Conservation (phyloP, 2,113 vertebrate species). For the Hepsetus odoe region DNA sequence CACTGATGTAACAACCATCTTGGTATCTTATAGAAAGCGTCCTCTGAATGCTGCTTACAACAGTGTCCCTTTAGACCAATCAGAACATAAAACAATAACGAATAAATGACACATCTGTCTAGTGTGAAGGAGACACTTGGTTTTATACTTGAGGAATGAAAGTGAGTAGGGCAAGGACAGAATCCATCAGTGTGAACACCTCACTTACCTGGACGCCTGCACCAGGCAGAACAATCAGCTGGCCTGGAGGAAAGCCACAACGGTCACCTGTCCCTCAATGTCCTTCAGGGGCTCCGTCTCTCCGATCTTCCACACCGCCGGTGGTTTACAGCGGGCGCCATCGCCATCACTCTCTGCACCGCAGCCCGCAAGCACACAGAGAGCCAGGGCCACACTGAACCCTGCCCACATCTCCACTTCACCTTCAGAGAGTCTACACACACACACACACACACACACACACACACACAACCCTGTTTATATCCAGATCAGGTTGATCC, state of each 20-base stretch:
- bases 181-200: too few species aligned
- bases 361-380: constrained; percentile 86
- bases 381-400: constrained; percentile 84
- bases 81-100: too few species aligned
- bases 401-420: constrained; percentile 81
- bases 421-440: constrained; percentile 42
- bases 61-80: too few species aligned
- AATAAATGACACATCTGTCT: too few species aligned
- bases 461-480: neutral
- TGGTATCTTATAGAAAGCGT: too few species aligned
- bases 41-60: too few species aligned
- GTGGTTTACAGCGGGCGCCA: constrained; percentile 74
- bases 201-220: constrained; percentile 88
- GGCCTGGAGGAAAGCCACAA: constrained; percentile 90
- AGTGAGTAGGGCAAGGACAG: too few species aligned
- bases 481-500: too few species aligned
- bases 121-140: too few species aligned
- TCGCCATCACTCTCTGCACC: constrained; percentile 79
- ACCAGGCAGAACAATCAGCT: constrained; percentile 90
- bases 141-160: too few species aligned
- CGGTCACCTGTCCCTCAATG: constrained; percentile 78
- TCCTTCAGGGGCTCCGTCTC: constrained; percentile 82
- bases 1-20: too few species aligned
- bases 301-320: constrained; percentile 83
- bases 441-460: neutral